Base-by-base conservation (phyloP, 2,888 invertebrate species). In the Conomelus anceps region DNA sequence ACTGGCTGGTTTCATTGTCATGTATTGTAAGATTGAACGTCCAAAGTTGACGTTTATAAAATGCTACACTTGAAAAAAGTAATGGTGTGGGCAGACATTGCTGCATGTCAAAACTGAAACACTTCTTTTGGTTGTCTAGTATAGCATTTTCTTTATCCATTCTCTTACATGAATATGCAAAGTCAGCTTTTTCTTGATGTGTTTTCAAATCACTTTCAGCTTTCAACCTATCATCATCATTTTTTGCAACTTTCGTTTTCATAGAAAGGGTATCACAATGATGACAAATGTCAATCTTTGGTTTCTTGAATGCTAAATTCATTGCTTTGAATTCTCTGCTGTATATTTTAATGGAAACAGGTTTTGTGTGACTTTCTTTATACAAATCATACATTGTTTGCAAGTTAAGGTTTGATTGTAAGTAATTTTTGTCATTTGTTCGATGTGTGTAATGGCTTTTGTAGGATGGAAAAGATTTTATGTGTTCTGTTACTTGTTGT, bases 1-100 rank as follows among this genome's bases (percentile, higher is more conserved):
- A 88, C 88, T 63, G 22, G 6, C 23, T 24, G 17, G 22, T 20
- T 23, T 24, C 23, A 24, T 22, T 22, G 23, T 91, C 90, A 87
- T 91, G 91, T 11, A 92, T 90, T 7, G 92, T 92, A 9, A 92
- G 90, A 89, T 92, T 92, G 89, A 89, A 92, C 9, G 92, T 92
- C 92, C 91, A 92, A 23, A 92, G 90, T 88, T 92, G 90, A 23
- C 92, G 88, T 91, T 92, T 92, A 88, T 92, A 92, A 91, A 92
- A 92, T 9, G 91, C 90, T 11, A 92, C 91, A 29, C 91, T 91
- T 26, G 92, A 91, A n/a, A 91, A 86, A 23, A 92, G 88, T 88
- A 91, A 87, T 17, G 92, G 92, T 22, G 92, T 92, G 0, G 92
- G 92, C 23, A 92, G 89, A 84, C 91, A 91, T 90, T 92, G 92